Percentiles rank a stretch among this genome's conserved stretches.
phyloP scores from a whole-genome alignment of 2,888 invertebrate genomes.

The Drosophila borealis region DNA sequence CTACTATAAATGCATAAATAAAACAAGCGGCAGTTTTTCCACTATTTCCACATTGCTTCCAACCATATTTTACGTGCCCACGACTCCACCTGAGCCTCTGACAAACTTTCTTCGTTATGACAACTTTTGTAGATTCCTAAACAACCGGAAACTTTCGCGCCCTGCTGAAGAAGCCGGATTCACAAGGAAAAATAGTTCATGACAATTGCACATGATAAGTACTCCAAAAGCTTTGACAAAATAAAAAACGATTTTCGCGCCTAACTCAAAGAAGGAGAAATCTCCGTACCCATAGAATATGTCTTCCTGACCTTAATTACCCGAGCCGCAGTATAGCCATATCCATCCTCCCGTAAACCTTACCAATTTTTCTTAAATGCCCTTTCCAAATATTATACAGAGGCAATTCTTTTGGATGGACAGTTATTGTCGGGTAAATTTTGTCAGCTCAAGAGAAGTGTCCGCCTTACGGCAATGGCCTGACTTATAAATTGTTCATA shows the following conservation, averaged over 20 bases:
- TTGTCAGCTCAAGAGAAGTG: no score
- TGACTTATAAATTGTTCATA: no score
- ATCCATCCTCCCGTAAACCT: no score
- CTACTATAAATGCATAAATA: slow-evolving; percentile 63
- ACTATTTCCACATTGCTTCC: slow-evolving; percentile 66
- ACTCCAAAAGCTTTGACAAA: neutral
- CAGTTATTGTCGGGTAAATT: no score
- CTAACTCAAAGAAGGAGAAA: no score
- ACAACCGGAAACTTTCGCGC: slow-evolving; percentile 43
- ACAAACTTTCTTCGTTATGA: slow-evolving; percentile 60
- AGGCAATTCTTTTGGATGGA: no score
- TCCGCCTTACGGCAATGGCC: no score
- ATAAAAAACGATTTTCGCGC: neutral
- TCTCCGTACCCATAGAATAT: no score
- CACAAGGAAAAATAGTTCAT: neutral
- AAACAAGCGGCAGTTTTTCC: slow-evolving; percentile 70
- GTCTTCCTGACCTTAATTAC: no score
- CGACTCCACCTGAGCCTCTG: slow-evolving; percentile 52
- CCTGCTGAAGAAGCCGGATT: slow-evolving; percentile 3
- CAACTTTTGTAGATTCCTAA: slow-evolving; percentile 58
- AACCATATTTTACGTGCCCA: slow-evolving; percentile 68
- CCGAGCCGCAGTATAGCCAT: no score
- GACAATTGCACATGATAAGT: neutral
- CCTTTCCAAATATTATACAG: no score
- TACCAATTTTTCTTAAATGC: no score